Evolutionary conservation across 2,797 vertebrate genomes (phyloP), one percentile per base, ranked within the genome.

Genomic region (Champsocephalus esox): DNA sequence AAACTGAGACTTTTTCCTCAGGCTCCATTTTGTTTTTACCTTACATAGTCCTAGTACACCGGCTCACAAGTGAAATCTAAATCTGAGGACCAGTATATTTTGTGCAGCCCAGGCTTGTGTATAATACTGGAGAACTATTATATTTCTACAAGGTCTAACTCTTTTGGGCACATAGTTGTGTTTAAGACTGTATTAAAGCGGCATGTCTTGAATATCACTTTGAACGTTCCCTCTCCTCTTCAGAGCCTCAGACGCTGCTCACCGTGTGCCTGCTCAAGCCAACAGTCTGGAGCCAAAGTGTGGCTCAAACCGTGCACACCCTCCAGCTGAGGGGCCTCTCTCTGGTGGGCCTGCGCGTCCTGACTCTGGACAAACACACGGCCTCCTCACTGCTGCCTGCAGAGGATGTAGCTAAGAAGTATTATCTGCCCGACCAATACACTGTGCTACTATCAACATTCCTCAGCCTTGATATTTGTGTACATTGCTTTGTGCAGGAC

Each of bases 261-360:
- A 95, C 93, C 0, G 80, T 94, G 83, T 91, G 93, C 63, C 83
- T 95, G 52, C 70, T 96, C 75, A 94, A 94, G 75, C 93, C 93
- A 0, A 87, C 88, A 2, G 43, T 78, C 44, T 96, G 94, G 94
- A 86, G 81, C 59, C 78, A 13, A 0, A 2, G 49, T 41, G 68
- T 95, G 48, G 82, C 87, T 1, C 60, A 77, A 84, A 93, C 93
- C 65, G 80, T 94, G n/a, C 13, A 6, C 7, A 63, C 82, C 16
- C 66, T 95, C 1, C 71, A 91, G 54, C 88, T 77, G 59, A 83
- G 87, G 2, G 87, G 87, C 45, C 94, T 95, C 73, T 14, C n/a
- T 0, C 2, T 95, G 74, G 92, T 95, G 9, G 94, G 92, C 7
- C 90, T 95, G 77, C 92, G 82, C 43, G 75, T 92, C 9, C 2